Evolutionary conservation across 1,140 invertebrate genomes (phyloP), one percentile per base, ranked within the genome.

Genomic region (Euschistus heros): DNA sequence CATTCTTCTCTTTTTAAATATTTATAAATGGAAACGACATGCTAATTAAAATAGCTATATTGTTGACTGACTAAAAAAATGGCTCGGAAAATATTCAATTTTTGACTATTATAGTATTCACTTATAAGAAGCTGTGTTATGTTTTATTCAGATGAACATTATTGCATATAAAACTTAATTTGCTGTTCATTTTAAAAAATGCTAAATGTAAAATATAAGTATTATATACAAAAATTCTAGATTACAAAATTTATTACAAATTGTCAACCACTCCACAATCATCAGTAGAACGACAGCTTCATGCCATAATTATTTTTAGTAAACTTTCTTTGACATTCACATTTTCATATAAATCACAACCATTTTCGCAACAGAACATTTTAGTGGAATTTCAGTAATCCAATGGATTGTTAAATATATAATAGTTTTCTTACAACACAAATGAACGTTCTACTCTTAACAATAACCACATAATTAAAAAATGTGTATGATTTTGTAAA

Each of bases 181-280:
- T 57, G 54, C 18, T 57, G 54, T 24, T 57, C 20, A 24, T 22
- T 57, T 57, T 57, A 57, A 57, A 57, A 57, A 57, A 24, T 57
- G 54, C 15, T 24, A 24, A 57, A 57, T 57, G 26, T 27, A 57
- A 57, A 57, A 57, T 57, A 57, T 57, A 57, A 17, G 24, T 57
- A 50, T 50, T 50, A 57, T 57, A 57, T 57, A 57, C 54, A 57
- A 57, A 57, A 57, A 57, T 57, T 26, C 54, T 57, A 57, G 54
- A 57, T 24, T 57, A 57, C 54, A 57, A 57, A 57, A 57, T 24
- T 57, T 26, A 17, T 57, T 24, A 24, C 54, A 57, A 24, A 24
- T 24, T 37, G 33, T 26, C 24, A 20, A 50, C 20, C 20, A 50
- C n/a, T 50, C 24, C 54, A 17, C 54, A 27, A 24, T 57, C 54